Conservation (phyloP, 2,888 invertebrate genomes). For the Serrognathus titanus region DNA sequence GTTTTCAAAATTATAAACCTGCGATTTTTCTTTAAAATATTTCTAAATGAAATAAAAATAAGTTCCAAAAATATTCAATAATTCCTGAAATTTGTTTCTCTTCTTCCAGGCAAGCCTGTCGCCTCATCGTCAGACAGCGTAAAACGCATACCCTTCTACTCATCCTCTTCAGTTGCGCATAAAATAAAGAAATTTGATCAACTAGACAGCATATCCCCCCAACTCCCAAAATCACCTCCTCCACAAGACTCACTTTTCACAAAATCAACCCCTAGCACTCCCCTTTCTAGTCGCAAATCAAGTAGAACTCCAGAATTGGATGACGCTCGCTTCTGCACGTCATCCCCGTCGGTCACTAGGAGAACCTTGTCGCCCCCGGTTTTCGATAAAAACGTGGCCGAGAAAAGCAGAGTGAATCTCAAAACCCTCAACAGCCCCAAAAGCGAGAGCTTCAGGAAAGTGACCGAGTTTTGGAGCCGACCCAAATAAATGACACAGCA, state of each 20-base stretch:
- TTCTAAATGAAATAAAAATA: not conserved
- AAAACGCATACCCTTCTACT: conserved; percentile 35
- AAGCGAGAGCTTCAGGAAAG: conserved; percentile 46
- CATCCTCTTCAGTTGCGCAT: conserved; percentile 40
- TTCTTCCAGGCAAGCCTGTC: conserved; percentile 37
- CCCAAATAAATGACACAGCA: conserved; percentile 28
- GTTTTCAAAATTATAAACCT: no score
- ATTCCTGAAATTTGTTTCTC: not conserved
- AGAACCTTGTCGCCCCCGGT: conserved; percentile 50
- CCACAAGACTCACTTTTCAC: conserved; percentile 1
- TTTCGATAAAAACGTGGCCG: conserved; percentile 28
- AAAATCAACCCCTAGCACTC: conserved; percentile 12
- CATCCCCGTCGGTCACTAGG: conserved; percentile 47
- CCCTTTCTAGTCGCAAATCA: conserved; percentile 2
- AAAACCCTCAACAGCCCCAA: conserved; percentile 25
- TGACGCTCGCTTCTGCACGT: conserved; percentile 29
- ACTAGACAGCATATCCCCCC: conserved; percentile 18
- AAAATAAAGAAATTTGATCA: conserved; percentile 44
- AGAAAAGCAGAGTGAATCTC: not conserved
- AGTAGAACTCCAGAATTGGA: conserved; percentile 1
- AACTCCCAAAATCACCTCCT: conserved; percentile 10
- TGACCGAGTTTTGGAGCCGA: conserved; percentile 47
- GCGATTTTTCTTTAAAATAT: no score
- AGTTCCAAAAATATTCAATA: not conserved
- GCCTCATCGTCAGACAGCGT: conserved; percentile 41